Evolutionary conservation across 2,113 vertebrate species (phyloP).

Genomic region (Platysternon megacephalum): DNA sequence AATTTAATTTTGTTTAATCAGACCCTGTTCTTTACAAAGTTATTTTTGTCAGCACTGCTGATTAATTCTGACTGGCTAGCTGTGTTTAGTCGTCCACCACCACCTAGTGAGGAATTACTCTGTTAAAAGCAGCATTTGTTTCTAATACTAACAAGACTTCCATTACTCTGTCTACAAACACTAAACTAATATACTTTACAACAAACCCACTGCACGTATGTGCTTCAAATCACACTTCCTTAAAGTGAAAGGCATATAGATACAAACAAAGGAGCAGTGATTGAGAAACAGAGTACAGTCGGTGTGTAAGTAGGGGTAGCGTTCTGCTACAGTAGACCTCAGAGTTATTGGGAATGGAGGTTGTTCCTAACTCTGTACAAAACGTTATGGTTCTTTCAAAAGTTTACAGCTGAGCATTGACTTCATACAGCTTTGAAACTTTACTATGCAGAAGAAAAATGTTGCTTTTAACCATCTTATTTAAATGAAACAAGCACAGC

Average conservation of each 20-base stretch:
- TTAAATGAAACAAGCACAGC: too few relatives aligned
- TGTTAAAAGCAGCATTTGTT: neutral
- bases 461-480: too few relatives aligned
- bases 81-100: fast-evolving
- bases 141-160: neutral
- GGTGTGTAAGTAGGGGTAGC: neutral
- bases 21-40: neutral
- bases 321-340: neutral
- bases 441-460: too few relatives aligned
- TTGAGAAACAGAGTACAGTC: neutral
- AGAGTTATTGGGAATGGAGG: too few relatives aligned
- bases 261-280: neutral
- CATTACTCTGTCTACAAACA: fast-evolving
- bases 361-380: too few relatives aligned
- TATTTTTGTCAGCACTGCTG: neutral
- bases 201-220: neutral
- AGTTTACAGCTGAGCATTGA: too few relatives aligned
- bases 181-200: neutral
- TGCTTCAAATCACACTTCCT: neutral
- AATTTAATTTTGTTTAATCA: neutral
- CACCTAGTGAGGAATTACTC: neutral
- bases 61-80: neutral
- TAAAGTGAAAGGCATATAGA: fast-evolving
- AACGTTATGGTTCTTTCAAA: too few relatives aligned
- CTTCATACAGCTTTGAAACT: too few relatives aligned